Evolutionary conservation across 92 coral and sea anemone genomes (phyloP).

Genomic region (Porites evermanni): DNA sequence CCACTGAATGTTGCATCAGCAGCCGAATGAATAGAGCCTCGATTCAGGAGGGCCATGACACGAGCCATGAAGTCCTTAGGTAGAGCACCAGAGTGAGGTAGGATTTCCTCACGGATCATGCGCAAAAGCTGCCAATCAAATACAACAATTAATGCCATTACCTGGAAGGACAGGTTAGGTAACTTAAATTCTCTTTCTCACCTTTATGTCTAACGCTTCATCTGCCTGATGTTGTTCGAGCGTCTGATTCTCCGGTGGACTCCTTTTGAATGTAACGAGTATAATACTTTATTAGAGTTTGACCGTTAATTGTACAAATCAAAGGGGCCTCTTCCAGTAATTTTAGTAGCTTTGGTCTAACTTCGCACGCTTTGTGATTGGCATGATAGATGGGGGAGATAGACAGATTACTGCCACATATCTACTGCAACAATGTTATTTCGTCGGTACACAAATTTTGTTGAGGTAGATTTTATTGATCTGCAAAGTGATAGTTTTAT

Average conservation of each 20-base stretch:
- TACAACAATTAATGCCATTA: neutral
- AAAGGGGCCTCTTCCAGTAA: too few relatives aligned
- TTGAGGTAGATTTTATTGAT: too few relatives aligned
- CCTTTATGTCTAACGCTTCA: slow-evolving; percentile 95
- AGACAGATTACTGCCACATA: too few relatives aligned
- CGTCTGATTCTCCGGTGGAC: slow-evolving; percentile 97
- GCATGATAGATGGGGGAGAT: too few relatives aligned
- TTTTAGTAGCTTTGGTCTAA: too few relatives aligned
- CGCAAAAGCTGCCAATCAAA: slow-evolving; percentile 73
- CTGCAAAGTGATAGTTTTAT: too few relatives aligned
- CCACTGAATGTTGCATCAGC: slow-evolving; percentile 97
- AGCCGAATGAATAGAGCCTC: slow-evolving; percentile 98
- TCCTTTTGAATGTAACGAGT: slow-evolving; percentile 47
- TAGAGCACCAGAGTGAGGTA: slow-evolving; percentile 91
- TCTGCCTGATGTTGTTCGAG: slow-evolving; percentile 95
- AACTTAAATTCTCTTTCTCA: neutral
- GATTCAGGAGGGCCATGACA: slow-evolving; percentile 93
- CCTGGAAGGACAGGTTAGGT: neutral
- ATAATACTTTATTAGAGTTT: neutral
- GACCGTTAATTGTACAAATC: neutral
- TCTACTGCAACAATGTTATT: too few relatives aligned
- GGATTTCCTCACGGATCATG: slow-evolving; percentile 94
- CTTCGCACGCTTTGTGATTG: too few relatives aligned
- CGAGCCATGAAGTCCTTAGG: slow-evolving; percentile 98
- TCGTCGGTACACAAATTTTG: too few relatives aligned